Base-by-base conservation (phyloP, 2,113 vertebrate species). In the Rhodinocichla rosea region DNA sequence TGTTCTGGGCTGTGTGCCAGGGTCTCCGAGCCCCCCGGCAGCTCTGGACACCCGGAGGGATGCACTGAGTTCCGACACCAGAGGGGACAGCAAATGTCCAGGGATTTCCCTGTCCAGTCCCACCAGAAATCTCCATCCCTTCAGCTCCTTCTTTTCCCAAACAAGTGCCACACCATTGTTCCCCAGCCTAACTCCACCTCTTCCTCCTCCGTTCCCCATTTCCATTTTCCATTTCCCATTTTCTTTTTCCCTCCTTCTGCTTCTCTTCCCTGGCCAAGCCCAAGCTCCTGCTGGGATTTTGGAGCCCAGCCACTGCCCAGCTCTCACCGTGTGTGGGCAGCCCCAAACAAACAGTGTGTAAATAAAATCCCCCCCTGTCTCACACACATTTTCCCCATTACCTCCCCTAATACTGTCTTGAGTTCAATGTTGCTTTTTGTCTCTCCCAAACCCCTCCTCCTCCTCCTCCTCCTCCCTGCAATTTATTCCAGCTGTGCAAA, bases 401-500 rank as follows among this genome's bases (percentile, higher is more conserved):
- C 97, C 97, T 96, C 95, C 83, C 64, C 97, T 95, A 97, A 97
- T 75, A 96, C 98, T 87, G 96, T 96, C 98, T 97, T 83, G 95
- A 97, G 95, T 95, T 98, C 98, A 97, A 89, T 98, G 97, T 98
- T 98, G 97, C 86, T 98, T 98, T 98, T 98, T 97, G 98, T 98
- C 97, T 98, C 97, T 98, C 97, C 96, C 93, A 9, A 59, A 78
- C 96, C 98, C 98, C 97, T 97, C 95, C 94, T 93, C 96, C 97
- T 97, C 96, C 92, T 93, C 96, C 97, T 97, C 96, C 97, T 96
- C 88, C 94, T 97, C 97, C 95, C 97, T 87, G 98, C 98, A 98
- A 98, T 99, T 98, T 98, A 97, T 98, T 98, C 98, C 98, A 99
- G 98, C 98, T 99, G 98, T 98, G 98, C 98, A 99, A 99, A 99